Evolutionary conservation across 2,113 vertebrate genomes (phyloP), one percentile per base, ranked within the genome.

Genomic region (Misgurnus anguillicaudatus): DNA sequence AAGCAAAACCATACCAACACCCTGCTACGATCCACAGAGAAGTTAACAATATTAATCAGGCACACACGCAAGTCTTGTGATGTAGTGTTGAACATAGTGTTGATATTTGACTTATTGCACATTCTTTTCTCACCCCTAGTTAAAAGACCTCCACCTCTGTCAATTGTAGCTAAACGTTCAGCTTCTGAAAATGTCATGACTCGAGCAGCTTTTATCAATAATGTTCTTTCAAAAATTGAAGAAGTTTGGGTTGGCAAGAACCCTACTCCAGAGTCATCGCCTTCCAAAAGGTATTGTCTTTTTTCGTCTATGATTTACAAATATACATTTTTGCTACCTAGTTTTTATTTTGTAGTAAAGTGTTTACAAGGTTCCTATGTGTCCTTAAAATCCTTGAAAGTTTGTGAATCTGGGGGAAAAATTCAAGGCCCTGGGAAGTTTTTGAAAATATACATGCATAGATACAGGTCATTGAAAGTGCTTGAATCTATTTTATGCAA

Each of bases 191-290:
- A 90, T 78, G 94, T 96, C 47, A 88, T 93, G 79, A 95, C 95
- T 36, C 94, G 95, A 86, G 94, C 95, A n/a, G 90, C 92, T 57
- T 98, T 99, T 84, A 96, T 98, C 87, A 94, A 82, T 88, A 94
- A 93, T 11, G 93, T 98, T 0, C 84, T 98, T 55, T 92, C 91
- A 68, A 99, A 97, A 91, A 95, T 98, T 36, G 92, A 93, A 85
- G 98, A 99, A 84, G 93, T 97, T 7, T 95, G 94, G 93, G 78
- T 90, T 39, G 94, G 89, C 79, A 94, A 84, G 78, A 91, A 92
- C 45, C 48, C 85, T 66, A 90, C 89, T 41, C 87, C 75, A 0
- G 84, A 82, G 31, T 82, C 74, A 6, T 92, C 92, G 6, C 87
- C 89, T 13, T 65, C 80, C 9, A 89, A 84, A 60, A 94, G 89